Conservation (phyloP, 2,888 invertebrate species). For the Drosophila stalkeri region DNA sequence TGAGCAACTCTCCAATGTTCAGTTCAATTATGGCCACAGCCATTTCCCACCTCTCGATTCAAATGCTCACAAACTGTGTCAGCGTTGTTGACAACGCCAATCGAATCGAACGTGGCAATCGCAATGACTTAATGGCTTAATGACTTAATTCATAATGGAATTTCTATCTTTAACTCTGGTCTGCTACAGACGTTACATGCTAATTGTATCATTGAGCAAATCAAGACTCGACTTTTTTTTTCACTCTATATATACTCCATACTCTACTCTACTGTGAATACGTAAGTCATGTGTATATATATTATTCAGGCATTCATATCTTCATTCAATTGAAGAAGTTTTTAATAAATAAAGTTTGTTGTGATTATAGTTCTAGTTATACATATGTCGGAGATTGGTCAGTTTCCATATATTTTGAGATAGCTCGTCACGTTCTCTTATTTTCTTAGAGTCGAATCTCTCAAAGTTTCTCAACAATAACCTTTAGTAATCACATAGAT, state of each 20-base stretch:
- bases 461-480: too few species aligned
- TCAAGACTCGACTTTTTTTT: background rate
- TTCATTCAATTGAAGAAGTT: too few species aligned
- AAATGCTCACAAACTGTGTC: background rate
- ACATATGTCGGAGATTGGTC: too few species aligned
- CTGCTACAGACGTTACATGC: background rate
- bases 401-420: too few species aligned
- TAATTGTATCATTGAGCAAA: background rate
- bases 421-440: too few species aligned
- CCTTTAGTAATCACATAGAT: too few species aligned
- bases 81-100: background rate
- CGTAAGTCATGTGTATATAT: too few species aligned
- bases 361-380: too few species aligned
- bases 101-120: background rate
- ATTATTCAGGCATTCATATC: too few species aligned
- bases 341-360: too few species aligned
- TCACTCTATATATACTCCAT: background rate
- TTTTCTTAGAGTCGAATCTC: too few species aligned
- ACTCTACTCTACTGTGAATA: background rate
- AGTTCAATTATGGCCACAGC: background rate
- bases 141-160: constrained; percentile 1
- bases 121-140: background rate
- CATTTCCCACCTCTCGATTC: background rate
- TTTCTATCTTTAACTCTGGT: background rate
- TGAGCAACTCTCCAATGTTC: background rate